These are phyloP conservation scores for Archocentrus centrarchus DNA, from an alignment of 2,113 vertebrate species.

Conservation along the genomic window DNA sequence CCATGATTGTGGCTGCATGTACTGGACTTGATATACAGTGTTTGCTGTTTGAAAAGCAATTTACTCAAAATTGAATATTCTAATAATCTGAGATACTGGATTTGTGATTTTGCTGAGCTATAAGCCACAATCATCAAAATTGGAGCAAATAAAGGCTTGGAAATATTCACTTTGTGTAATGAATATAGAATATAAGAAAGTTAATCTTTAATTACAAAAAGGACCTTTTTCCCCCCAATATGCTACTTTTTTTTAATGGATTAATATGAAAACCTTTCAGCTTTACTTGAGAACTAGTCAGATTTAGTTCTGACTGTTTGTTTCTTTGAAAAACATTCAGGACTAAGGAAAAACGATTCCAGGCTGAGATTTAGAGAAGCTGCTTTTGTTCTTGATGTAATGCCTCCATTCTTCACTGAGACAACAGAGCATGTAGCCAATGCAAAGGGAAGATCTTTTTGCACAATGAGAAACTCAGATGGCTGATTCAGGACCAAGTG, in stretches of 20 bases:
- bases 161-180: neutral
- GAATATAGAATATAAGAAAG: neutral
- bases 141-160: neutral
- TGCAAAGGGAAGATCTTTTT: slow-evolving; percentile 31
- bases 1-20: neutral
- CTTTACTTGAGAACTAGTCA: neutral
- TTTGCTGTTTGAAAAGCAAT: neutral
- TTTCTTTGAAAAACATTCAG: neutral
- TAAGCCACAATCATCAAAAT: neutral
- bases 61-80: neutral
- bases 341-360: neutral
- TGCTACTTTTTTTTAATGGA: neutral
- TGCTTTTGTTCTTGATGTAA: slow-evolving; percentile 60
- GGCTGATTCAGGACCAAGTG: slow-evolving; percentile 30
- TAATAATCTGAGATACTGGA: neutral
- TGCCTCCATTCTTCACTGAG: slow-evolving; percentile 52
- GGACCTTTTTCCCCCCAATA: neutral
- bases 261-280: neutral
- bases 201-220: neutral
- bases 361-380: slow-evolving; percentile 39
- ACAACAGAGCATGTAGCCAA: slow-evolving; percentile 31
- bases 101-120: neutral
- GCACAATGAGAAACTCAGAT: slow-evolving; percentile 46
- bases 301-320: neutral
- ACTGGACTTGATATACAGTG: neutral